phyloP scores from a whole-genome alignment of 1,140 invertebrate genomes.

The Diorhabda sublineata region DNA sequence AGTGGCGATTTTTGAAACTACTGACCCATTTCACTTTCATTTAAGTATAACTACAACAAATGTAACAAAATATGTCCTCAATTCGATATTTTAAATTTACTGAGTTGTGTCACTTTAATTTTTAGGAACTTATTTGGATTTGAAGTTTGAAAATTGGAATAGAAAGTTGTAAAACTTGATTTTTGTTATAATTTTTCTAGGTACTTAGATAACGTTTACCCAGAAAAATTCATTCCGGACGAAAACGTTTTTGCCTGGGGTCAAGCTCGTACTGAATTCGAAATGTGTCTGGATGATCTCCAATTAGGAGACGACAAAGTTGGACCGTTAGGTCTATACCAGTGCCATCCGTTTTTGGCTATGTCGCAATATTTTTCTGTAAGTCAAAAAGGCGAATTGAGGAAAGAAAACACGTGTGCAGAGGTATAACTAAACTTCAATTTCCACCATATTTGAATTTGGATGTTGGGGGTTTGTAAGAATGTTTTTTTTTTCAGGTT shows the following conservation, averaged over 20 bases:
- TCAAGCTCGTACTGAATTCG: constrained; percentile 46
- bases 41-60: too few species aligned
- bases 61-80: too few species aligned
- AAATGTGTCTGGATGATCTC: constrained; percentile 76
- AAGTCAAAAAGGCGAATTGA: constrained; percentile 64
- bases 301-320: constrained; percentile 67
- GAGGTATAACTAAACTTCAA: constrained; percentile 24
- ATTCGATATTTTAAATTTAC: too few species aligned
- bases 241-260: constrained; percentile 77
- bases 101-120: too few species aligned
- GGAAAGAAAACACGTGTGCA: constrained; percentile 75
- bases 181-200: constrained; percentile 12
- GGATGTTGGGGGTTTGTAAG: neutral
- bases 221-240: constrained; percentile 83
- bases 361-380: constrained; percentile 69
- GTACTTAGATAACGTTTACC: constrained; percentile 73
- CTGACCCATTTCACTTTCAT: too few species aligned
- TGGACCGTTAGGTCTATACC: constrained; percentile 69
- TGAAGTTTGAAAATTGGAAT: too few species aligned
- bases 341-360: constrained; percentile 67
- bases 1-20: too few species aligned
- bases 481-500: constrained; percentile 15
- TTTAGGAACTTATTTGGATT: too few species aligned
- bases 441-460: neutral
- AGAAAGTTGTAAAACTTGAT: too few species aligned